Evolutionary conservation across 1,140 invertebrate genomes (phyloP).

Genomic region (Drosophila pandora): DNA sequence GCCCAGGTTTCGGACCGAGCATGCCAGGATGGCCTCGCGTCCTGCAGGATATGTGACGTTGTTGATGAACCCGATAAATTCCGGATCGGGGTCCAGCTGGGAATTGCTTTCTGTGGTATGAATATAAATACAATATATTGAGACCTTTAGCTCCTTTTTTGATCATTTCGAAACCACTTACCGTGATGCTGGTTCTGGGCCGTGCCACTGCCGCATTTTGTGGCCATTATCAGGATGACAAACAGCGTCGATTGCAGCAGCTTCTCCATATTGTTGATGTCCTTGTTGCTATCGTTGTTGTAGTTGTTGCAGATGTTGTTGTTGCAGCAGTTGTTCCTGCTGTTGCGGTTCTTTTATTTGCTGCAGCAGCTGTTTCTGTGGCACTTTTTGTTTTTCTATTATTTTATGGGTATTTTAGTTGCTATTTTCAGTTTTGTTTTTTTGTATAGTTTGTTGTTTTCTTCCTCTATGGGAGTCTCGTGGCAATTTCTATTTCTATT

Average conservation of each 20-base stretch:
- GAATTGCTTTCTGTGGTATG: conserved; percentile 70
- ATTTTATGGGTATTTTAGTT: conserved; percentile 65
- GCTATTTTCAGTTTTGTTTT: conserved; percentile 26
- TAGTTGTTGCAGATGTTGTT: conserved; percentile 6
- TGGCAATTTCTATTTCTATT: conserved; percentile 68
- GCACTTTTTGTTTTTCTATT: conserved; percentile 49
- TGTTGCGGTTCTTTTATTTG: conserved; percentile 39
- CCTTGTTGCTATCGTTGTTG: conserved; percentile 15
- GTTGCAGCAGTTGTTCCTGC: conserved; percentile 15
- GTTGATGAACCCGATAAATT: conserved; percentile 90
- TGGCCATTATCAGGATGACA: conserved; percentile 74
- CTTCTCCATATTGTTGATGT: conserved; percentile 56
- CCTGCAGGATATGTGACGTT: conserved; percentile 93
- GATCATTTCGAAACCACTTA: conserved; percentile 41
- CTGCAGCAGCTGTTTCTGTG: conserved; percentile 30
- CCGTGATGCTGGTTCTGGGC: conserved; percentile 78
- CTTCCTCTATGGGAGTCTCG: conserved; percentile 29
- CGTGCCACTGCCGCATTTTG: conserved; percentile 62
- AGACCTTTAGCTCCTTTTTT: neutral
- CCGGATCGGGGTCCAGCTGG: conserved; percentile 85
- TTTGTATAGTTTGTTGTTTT: conserved; percentile 1
- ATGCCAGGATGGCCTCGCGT: conserved; percentile 92
- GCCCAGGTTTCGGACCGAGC: conserved; percentile 91
- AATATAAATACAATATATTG: neutral
- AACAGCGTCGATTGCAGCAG: conserved; percentile 62